These are phyloP conservation scores for Eupithecia pulchellata DNA, from an alignment of 2,888 invertebrate species.

Conservation along the genomic window DNA sequence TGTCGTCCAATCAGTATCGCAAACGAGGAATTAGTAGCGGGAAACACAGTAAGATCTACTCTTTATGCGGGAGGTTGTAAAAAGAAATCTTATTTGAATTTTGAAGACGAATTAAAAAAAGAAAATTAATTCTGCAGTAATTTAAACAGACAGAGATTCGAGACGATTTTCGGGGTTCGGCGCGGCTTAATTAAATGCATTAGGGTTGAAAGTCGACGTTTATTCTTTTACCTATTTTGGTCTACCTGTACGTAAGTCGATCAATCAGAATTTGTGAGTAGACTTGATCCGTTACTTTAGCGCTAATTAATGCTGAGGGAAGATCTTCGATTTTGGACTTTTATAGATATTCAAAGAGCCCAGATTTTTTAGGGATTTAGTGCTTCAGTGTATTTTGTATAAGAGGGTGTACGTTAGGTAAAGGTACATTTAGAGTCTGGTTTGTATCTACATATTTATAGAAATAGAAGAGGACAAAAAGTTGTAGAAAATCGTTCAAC, in stretches of 20 bases:
- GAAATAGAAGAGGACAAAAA: background rate
- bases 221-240: conserved; percentile 43
- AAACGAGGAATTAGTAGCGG: conserved; percentile 78
- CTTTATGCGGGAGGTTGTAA: conserved; percentile 69
- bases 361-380: background rate
- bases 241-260: conserved; percentile 39
- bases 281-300: conserved; percentile 26
- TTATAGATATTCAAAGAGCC: background rate
- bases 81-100: conserved; percentile 84
- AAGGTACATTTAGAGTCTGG: background rate
- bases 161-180: conserved; percentile 77
- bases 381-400: background rate
- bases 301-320: conserved; percentile 17
- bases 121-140: conserved; percentile 82
- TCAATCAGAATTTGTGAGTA: conserved; percentile 44
- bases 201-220: conserved; percentile 66
- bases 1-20: conserved; percentile 84
- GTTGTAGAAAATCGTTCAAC: background rate
- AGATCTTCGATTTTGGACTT: conserved; percentile 17
- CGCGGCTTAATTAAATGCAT: conserved; percentile 78
- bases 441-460: background rate
- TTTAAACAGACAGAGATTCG: conserved; percentile 77
- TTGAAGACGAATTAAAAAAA: conserved; percentile 82
- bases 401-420: background rate
- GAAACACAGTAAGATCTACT: conserved; percentile 67